Evolutionary conservation across 2,888 invertebrate species (phyloP).

Genomic region (Nymphalis c-album): DNA sequence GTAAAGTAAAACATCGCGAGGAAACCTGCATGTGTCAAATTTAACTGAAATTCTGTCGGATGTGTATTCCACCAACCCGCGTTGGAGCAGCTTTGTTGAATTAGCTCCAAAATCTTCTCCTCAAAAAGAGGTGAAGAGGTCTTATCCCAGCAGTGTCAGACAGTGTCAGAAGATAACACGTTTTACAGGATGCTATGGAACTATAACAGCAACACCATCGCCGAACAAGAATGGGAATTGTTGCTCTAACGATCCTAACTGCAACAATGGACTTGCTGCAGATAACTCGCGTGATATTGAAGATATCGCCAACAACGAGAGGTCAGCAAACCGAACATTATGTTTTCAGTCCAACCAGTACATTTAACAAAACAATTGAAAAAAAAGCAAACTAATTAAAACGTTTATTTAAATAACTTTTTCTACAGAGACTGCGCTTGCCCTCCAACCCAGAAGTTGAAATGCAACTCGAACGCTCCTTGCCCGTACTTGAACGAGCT

Average conservation of each 20-base stretch:
- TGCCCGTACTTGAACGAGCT: constrained; percentile 64
- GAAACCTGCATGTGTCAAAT: too few species aligned
- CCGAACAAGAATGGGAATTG: constrained; percentile 56
- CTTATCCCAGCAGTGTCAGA: too few species aligned
- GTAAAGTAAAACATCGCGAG: too few species aligned
- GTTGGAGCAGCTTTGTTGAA: too few species aligned
- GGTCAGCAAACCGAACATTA: constrained; percentile 43
- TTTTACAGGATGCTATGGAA: constrained; percentile 71
- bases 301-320: constrained; percentile 70
- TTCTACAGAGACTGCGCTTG: constrained; percentile 64
- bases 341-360: not conserved
- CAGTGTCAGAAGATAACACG: too few species aligned
- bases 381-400: too few species aligned
- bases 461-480: constrained; percentile 48
- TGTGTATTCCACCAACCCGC: too few species aligned
- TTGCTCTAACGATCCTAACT: constrained; percentile 67
- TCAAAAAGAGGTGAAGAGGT: too few species aligned
- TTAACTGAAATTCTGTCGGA: too few species aligned
- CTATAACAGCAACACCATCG: constrained; percentile 67
- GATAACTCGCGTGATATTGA: constrained; percentile 80
- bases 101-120: too few species aligned
- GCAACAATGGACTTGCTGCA: constrained; percentile 54
- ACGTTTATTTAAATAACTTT: too few species aligned
- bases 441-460: constrained; percentile 56
- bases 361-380: not conserved